Evolutionary conservation across 37 sponge, comb jelly and placozoan species (phyloP).

Genomic region (Mnemiopsis leidyi): DNA sequence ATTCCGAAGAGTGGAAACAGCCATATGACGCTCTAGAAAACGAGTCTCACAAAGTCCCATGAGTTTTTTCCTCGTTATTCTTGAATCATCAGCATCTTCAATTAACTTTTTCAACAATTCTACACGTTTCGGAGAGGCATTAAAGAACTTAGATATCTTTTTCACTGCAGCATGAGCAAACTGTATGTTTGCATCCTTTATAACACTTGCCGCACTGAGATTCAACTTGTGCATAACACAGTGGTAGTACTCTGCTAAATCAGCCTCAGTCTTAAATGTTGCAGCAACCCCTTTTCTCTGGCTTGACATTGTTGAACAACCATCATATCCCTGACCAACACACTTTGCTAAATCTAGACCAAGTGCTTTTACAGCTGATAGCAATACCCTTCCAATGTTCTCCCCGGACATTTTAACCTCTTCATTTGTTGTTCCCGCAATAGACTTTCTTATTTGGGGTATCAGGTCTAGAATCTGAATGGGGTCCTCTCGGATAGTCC

Average conservation of each 20-base stretch:
- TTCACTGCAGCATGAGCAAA: constrained; percentile 63
- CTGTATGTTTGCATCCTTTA: neutral
- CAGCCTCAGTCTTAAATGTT: constrained; percentile 36
- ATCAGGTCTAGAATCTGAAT: constrained; percentile 46
- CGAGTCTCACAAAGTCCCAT: constrained; percentile 50
- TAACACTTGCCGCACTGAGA: constrained; percentile 28
- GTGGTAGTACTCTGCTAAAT: constrained; percentile 55
- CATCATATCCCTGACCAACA: constrained; percentile 68
- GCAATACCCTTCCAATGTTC: constrained; percentile 56
- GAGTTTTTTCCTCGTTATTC: constrained; percentile 58
- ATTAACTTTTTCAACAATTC: constrained; percentile 54
- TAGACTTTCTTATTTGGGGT: neutral
- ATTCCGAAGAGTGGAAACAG: constrained; percentile 20
- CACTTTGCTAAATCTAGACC: constrained; percentile 47
- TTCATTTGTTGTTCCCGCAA: neutral
- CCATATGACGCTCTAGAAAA: constrained; percentile 66
- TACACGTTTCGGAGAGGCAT: constrained; percentile 8
- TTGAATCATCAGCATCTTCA: constrained; percentile 41
- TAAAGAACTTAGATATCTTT: constrained; percentile 56
- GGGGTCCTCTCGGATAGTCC: constrained; percentile 4
- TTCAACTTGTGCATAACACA: constrained; percentile 67
- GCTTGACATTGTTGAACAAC: constrained; percentile 50
- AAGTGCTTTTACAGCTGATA: constrained; percentile 38
- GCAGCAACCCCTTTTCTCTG: constrained; percentile 63
- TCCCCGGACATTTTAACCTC: constrained; percentile 32